A percentile compares a stretch with the other conserved stretches of the same genome.
Conservation (phyloP, 2,888 invertebrate species). For the Micoletzkya japonica region DNA sequence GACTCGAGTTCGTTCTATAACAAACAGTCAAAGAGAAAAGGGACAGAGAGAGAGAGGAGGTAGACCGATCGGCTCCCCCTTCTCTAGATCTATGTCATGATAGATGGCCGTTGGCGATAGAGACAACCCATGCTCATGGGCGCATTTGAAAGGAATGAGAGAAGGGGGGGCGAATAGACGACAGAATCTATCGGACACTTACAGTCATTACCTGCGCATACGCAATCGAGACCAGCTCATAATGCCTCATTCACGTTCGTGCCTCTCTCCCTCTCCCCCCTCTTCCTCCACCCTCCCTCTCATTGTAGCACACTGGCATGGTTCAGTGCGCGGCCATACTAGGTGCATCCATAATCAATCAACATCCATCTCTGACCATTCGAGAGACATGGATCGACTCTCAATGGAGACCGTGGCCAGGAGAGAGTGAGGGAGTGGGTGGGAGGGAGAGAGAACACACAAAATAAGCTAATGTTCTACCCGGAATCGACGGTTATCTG, state of each 20-base stretch:
- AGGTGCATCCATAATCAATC: background rate
- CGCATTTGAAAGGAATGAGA: too few species aligned
- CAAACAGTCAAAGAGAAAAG: too few species aligned
- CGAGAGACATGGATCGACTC: background rate
- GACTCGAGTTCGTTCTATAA: too few species aligned
- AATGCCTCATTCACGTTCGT: background rate
- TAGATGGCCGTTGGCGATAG: too few species aligned
- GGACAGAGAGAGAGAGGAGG: too few species aligned
- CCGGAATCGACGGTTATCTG: background rate
- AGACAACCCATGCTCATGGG: too few species aligned
- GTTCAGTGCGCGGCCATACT: background rate
- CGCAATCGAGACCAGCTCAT: background rate
- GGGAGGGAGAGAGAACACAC: background rate
- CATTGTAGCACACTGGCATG: background rate
- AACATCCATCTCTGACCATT: background rate
- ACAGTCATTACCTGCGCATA: too few species aligned
- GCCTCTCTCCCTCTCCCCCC: background rate
- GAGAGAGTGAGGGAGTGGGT: background rate
- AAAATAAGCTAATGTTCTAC: background rate
- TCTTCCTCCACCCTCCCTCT: background rate
- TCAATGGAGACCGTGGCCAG: background rate
- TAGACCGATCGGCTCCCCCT: too few species aligned
- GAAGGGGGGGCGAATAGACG: too few species aligned
- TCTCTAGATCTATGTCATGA: too few species aligned
- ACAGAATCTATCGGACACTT: too few species aligned